phyloP scores from a whole-genome alignment of 2,888 invertebrate species.

The Mimas tiliae region DNA sequence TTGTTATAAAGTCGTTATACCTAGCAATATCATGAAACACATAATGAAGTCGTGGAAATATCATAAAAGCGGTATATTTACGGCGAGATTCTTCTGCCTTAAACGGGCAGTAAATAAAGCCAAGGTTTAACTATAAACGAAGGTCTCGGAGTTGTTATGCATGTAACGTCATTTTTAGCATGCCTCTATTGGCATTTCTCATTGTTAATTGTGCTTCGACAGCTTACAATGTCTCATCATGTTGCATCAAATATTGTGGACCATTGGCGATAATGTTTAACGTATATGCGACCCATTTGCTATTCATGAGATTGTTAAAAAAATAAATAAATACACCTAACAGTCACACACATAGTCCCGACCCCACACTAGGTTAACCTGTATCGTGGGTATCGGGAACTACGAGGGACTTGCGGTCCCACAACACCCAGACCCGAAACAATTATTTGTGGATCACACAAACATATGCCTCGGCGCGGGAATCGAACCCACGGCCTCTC shows the following conservation, averaged over 20 bases:
- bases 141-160: constrained; percentile 46
- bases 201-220: constrained; percentile 39
- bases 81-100: constrained; percentile 62
- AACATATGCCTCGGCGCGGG: too few relatives aligned
- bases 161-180: constrained; percentile 53
- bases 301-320: neutral
- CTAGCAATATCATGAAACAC: constrained; percentile 54
- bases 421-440: too few relatives aligned
- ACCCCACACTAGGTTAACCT: too few relatives aligned
- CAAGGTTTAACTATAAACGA: constrained; percentile 63
- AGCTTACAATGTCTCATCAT: neutral
- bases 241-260: too few relatives aligned
- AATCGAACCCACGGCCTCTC: too few relatives aligned
- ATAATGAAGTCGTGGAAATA: constrained; percentile 67
- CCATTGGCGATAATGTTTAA: too few relatives aligned
- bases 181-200: constrained; percentile 47
- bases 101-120: constrained; percentile 60
- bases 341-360: too few relatives aligned
- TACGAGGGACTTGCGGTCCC: too few relatives aligned
- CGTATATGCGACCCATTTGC: neutral
- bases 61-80: constrained; percentile 65
- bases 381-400: too few relatives aligned
- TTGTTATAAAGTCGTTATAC: constrained; percentile 48
- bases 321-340: too few relatives aligned
- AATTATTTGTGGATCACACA: too few relatives aligned